Conservation (phyloP, 2,797 vertebrate genomes). For the Leuciscus waleckii region DNA sequence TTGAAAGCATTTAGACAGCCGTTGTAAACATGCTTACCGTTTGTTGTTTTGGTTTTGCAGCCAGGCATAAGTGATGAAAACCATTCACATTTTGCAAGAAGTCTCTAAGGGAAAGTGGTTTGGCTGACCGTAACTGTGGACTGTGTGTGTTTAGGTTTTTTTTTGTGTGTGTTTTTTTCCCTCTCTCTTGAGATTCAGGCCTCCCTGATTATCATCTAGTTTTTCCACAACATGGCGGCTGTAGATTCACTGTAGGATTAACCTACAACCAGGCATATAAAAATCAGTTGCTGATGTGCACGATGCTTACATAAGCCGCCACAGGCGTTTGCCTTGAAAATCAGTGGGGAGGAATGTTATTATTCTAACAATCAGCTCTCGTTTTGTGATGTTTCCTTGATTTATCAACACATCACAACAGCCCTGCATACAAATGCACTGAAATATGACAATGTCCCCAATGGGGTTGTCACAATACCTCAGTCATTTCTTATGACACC, state of each 20-base stretch:
- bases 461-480: slow-evolving; percentile 16
- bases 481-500: neutral
- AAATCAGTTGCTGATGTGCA: slow-evolving; percentile 34
- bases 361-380: neutral
- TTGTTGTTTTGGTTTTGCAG: slow-evolving; percentile 22
- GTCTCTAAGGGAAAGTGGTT: slow-evolving; percentile 25
- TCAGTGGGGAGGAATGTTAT: slow-evolving; percentile 22
- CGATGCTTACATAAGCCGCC: slow-evolving; percentile 39
- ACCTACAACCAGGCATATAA: slow-evolving; percentile 32
- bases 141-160: neutral
- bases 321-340: slow-evolving; percentile 37
- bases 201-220: neutral
- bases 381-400: neutral
- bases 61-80: slow-evolving; percentile 13
- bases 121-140: slow-evolving; percentile 7
- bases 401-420: slow-evolving; percentile 20
- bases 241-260: slow-evolving; percentile 31
- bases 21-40: neutral
- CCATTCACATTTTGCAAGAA: slow-evolving; percentile 23
- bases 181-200: neutral
- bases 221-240: slow-evolving; percentile 16
- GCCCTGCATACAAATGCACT: slow-evolving; percentile 27
- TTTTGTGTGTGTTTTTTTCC: too few species aligned
- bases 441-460: slow-evolving; percentile 7
- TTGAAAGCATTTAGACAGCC: neutral